Evolutionary conservation across 64 coral and sea anemone genomes (phyloP).

Genomic region (Montipora capricornis): DNA sequence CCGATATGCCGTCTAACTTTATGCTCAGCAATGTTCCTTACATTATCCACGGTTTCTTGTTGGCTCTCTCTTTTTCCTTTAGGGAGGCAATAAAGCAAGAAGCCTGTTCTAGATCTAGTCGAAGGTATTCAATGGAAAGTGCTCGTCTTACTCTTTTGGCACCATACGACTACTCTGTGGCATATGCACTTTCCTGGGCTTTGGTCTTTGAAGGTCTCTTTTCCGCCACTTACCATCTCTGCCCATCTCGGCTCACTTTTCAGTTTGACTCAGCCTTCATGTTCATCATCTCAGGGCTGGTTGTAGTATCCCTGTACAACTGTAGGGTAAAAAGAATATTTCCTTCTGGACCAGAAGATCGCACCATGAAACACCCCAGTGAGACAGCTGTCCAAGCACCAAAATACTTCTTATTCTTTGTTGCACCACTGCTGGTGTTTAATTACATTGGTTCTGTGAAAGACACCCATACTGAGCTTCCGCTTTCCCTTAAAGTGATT

Average conservation of each 20-base stretch:
- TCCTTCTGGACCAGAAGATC: background rate
- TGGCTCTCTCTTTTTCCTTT: slow-evolving; percentile 73
- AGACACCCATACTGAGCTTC: slow-evolving; percentile 68
- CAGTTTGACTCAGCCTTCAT: slow-evolving; percentile 97
- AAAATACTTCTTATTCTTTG: slow-evolving; percentile 96
- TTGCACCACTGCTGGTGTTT: slow-evolving; percentile 76
- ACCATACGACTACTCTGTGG: slow-evolving; percentile 88
- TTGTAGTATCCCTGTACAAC: slow-evolving; percentile 82
- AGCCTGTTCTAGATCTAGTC: background rate
- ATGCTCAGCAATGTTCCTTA: slow-evolving; percentile 90
- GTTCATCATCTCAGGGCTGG: slow-evolving; percentile 91
- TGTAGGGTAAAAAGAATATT: slow-evolving; percentile 41
- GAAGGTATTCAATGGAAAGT: background rate
- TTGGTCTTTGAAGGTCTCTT: slow-evolving; percentile 90
- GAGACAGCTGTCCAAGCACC: slow-evolving; percentile 83
- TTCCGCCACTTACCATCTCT: slow-evolving; percentile 90
- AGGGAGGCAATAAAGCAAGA: slow-evolving; percentile 76
- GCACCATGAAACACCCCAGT: slow-evolving; percentile 17
- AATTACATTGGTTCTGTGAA: slow-evolving; percentile 87
- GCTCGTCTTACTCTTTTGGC: background rate
- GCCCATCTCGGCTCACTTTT: slow-evolving; percentile 89
- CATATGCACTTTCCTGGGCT: slow-evolving; percentile 84
- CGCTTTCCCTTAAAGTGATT: slow-evolving; percentile 62
- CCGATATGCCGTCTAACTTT: slow-evolving; percentile 92
- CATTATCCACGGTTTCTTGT: slow-evolving; percentile 77